Evolutionary conservation across 2,113 vertebrate genomes (phyloP).

Genomic region (Dromaius novaehollandiae): DNA sequence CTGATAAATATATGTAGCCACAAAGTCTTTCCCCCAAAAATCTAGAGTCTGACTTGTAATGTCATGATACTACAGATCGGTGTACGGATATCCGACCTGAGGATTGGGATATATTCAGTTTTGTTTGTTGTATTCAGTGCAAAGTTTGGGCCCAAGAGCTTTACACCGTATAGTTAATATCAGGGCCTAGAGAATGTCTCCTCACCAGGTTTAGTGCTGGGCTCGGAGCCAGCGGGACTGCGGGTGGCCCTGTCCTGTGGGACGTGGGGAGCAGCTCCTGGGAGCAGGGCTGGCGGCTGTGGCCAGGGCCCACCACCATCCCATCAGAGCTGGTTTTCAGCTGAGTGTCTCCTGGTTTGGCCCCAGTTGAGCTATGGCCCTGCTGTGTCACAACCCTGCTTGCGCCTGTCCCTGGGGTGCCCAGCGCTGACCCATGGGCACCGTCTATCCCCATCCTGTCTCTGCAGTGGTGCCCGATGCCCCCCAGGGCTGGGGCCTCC

Average conservation of each 20-base stretch:
- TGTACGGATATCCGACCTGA: not conserved
- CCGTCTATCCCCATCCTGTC: too few species aligned
- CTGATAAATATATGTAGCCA: not conserved
- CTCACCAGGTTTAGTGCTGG: accelerated
- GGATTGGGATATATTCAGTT: not conserved
- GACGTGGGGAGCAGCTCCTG: too few species aligned
- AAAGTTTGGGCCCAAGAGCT: not conserved
- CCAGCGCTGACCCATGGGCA: too few species aligned
- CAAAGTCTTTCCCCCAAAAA: not conserved
- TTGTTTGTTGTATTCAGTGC: not conserved
- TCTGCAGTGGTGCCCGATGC: too few species aligned
- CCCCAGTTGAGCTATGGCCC: too few species aligned
- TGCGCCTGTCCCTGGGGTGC: too few species aligned
- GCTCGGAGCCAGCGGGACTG: too few species aligned
- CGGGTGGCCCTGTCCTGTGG: too few species aligned
- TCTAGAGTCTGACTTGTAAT: not conserved
- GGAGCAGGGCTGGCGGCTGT: too few species aligned
- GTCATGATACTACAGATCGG: not conserved
- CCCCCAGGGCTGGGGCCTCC: accelerated
- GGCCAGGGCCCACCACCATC: not conserved
- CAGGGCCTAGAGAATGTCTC: not conserved
- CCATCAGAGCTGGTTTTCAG: not conserved
- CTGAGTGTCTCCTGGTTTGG: too few species aligned
- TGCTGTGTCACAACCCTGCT: too few species aligned
- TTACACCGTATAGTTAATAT: not conserved